These are phyloP conservation scores for Ichneumoninae sp. DNA, from an alignment of 2,888 invertebrate species.

Conservation along the genomic window DNA sequence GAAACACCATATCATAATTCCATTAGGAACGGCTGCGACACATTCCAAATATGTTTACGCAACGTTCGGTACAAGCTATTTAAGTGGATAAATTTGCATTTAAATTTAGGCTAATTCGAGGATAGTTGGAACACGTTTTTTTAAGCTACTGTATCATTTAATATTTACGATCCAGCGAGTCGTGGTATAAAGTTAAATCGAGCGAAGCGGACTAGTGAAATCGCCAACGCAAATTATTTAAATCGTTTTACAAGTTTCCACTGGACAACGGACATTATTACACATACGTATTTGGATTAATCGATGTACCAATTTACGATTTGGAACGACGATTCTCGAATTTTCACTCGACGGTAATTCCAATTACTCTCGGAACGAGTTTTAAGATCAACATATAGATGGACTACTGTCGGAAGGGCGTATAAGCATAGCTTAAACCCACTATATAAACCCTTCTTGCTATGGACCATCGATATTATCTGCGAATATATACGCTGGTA, in stretches of 20 bases:
- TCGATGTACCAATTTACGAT: background rate
- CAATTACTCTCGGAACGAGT: background rate
- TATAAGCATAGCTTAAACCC: background rate
- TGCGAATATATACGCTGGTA: background rate
- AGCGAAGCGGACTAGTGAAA: background rate
- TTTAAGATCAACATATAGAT: too few relatives aligned
- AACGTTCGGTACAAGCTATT: background rate
- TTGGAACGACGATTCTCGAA: background rate
- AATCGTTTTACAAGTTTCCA: background rate
- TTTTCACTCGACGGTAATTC: background rate
- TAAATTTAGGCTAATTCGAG: background rate
- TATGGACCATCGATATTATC: background rate
- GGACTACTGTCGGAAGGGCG: too few relatives aligned
- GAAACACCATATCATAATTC: slow-evolving; percentile 17
- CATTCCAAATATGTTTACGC: background rate
- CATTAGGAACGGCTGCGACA: slow-evolving; percentile 1
- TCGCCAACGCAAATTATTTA: background rate
- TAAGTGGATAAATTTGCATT: background rate
- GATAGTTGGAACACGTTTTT: background rate
- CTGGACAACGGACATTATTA: background rate
- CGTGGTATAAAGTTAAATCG: background rate
- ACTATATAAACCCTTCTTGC: background rate
- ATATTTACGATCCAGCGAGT: background rate
- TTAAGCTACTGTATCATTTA: background rate
- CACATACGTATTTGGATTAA: background rate